Base-by-base conservation (phyloP, 2,888 invertebrate species). In the Parthenolecanium corni region DNA sequence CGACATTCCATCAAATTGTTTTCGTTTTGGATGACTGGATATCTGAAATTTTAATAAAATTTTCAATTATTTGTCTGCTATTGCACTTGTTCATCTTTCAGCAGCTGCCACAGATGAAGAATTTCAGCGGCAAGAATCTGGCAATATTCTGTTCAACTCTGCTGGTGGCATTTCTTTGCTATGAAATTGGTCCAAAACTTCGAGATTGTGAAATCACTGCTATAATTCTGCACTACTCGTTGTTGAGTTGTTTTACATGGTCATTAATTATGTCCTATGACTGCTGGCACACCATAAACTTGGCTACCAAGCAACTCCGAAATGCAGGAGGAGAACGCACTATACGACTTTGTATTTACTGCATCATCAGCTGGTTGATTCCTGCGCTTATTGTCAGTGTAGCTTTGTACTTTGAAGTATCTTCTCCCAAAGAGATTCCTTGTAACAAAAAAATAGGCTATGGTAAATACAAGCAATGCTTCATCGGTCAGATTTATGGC, bases 161-260 rank as follows among this genome's bases (percentile, higher is more conserved):
- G 11, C 71, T 79, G 61, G 68, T 74, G 5, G 77, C 76, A 1
- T 77, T 78, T 68, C 66, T 71, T 11, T 70, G 74, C 44, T 78
- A 78, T 69, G 71, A 76, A 63, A 70, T 72, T 16, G 21, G 6
- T 68, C 74, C 74, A 57, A 71, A 74, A 58, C 69, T 73, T 21
- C 65, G 64, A 14, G 69, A 70, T 3, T 78, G 78, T 67, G 69
- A 73, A 16, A 69, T 72, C 2, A 68, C 75, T 11, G 78, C 74
- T 4, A 71, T 76, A 1, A 65, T 73, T 16, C 74, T 76, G 64
- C 77, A 78, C 67, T 79, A 75, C 70, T 72, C 73, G 66, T 78
- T 77, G 69, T 71, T 79, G 61, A 73, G 77, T 0, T 74, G 78
- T 1, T 79, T 79, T 68, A 74, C 74, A 64, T 80, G 80, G 80